Evolutionary conservation across 2,113 vertebrate genomes (phyloP).

Genomic region (Arothron firmamentum): DNA sequence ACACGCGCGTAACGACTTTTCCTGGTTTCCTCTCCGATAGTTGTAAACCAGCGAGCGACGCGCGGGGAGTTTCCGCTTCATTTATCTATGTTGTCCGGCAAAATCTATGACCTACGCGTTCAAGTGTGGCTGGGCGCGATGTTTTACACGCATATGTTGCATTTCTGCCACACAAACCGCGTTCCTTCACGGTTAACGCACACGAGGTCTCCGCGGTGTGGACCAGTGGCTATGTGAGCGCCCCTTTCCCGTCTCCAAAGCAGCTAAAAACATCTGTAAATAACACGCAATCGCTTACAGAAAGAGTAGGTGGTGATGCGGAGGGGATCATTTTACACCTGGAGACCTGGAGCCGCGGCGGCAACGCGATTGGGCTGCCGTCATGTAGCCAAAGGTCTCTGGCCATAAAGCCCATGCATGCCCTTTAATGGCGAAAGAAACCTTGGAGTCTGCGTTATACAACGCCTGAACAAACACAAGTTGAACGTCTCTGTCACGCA

Average conservation of each 20-base stretch:
- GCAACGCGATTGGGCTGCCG: conserved; percentile 11
- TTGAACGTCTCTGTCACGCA: conserved; percentile 11
- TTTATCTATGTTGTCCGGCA: too few relatives aligned
- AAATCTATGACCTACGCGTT: too few relatives aligned
- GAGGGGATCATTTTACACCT: conserved; percentile 3
- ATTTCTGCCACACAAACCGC: conserved; percentile 9
- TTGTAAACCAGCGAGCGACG: not conserved
- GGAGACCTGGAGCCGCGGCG: conserved; percentile 19
- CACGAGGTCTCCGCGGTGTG: conserved; percentile 49
- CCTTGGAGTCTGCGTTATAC: conserved; percentile 39
- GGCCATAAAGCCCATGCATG: conserved; percentile 55
- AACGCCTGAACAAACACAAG: conserved; percentile 28
- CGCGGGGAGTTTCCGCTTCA: not conserved
- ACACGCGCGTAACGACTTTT: conserved; percentile 40
- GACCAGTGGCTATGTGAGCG: conserved; percentile 48
- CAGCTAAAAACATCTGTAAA: conserved; percentile 13
- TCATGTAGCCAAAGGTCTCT: conserved; percentile 59
- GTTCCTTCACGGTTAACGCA: conserved; percentile 13
- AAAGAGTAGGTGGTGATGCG: not conserved
- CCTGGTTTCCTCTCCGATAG: conserved; percentile 3
- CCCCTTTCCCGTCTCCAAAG: conserved; percentile 33
- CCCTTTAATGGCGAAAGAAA: conserved; percentile 68
- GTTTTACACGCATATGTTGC: not conserved
- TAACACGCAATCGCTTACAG: not conserved
- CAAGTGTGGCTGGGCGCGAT: too few relatives aligned